Base-by-base conservation (phyloP, 2,113 vertebrate genomes). In the Tragelaphus strepsiceros region DNA sequence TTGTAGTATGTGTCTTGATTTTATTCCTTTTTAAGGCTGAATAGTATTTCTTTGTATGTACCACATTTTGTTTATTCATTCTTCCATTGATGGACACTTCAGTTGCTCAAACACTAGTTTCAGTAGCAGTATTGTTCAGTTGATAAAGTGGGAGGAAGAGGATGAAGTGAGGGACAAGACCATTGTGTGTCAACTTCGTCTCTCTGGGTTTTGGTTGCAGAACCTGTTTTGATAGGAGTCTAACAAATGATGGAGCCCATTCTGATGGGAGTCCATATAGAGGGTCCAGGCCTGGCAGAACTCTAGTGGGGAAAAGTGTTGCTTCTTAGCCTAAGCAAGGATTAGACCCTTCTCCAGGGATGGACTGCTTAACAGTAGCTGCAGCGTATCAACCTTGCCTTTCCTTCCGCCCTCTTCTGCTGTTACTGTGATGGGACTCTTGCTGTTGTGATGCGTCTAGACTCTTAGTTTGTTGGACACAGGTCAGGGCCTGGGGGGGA, bases 21-120 rank as follows among this genome's bases (percentile, higher is more conserved):
- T 93, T 53, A 39, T 83, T 86, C 86, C 35, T 88, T 95, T 86
- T 93, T 88, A 84, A 97, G 71, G 59, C 59, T 74, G 64, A 81
- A 56, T 81, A 80, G 67, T 81, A 59, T 86, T 93, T 35, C 43
- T 92, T 97, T 96, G 12, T 62, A 43, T 32, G 14, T 94, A 53
- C 46, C 19, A 58, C 32, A 81, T 96, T 97, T 80, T 92, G 54
- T 85, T 83, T 82, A 77, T 87, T 46, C 16, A 61, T 67, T 89
- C 28, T 86, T 81, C 22, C 51, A 19, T 51, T 84, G 39, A 53
- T 91, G 7, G 62, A 84, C 35, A 71, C 61, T 94, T 90, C 51
- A 15, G 22, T 87, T 90, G 67, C 86, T 94, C 85, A 74, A 91
- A 77, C 86, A 56, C 96, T 86, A 46, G 91, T 97, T 95, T 96